Evolutionary conservation across 2,888 invertebrate genomes (phyloP).

Genomic region (Conchocele bisecta): DNA sequence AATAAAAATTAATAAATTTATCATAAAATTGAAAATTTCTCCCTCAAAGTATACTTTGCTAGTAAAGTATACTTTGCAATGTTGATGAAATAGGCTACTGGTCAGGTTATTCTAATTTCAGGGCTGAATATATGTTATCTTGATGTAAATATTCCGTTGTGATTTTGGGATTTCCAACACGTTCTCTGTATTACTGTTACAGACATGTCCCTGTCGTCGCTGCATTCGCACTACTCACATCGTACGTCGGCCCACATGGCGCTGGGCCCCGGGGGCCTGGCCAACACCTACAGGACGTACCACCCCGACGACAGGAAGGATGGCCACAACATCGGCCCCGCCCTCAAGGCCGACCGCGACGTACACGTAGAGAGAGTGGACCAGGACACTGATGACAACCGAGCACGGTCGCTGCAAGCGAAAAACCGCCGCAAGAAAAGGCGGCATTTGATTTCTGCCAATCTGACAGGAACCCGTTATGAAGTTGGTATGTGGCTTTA

Average conservation of each 20-base stretch:
- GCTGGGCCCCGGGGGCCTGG: conserved; percentile 37
- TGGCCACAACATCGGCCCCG: conserved; percentile 12
- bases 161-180: neutral
- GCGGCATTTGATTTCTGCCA: conserved; percentile 73
- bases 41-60: too few relatives aligned
- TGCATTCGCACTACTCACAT: conserved; percentile 62
- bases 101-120: too few relatives aligned
- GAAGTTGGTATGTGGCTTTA: conserved; percentile 76
- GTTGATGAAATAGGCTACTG: too few relatives aligned
- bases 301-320: conserved; percentile 9
- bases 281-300: conserved; percentile 28
- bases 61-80: too few relatives aligned
- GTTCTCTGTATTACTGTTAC: conserved; percentile 22
- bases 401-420: conserved; percentile 36
- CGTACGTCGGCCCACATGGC: conserved; percentile 52
- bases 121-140: neutral
- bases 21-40: too few relatives aligned
- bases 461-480: conserved; percentile 81
- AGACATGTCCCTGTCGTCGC: conserved; percentile 68
- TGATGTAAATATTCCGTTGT: neutral
- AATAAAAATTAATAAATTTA: too few relatives aligned
- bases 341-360: conserved; percentile 6
- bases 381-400: conserved; percentile 50
- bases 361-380: conserved; percentile 22
- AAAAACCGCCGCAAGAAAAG: conserved; percentile 69